Conservation (phyloP, 2,113 vertebrate genomes). For the Elephantulus edwardii region DNA sequence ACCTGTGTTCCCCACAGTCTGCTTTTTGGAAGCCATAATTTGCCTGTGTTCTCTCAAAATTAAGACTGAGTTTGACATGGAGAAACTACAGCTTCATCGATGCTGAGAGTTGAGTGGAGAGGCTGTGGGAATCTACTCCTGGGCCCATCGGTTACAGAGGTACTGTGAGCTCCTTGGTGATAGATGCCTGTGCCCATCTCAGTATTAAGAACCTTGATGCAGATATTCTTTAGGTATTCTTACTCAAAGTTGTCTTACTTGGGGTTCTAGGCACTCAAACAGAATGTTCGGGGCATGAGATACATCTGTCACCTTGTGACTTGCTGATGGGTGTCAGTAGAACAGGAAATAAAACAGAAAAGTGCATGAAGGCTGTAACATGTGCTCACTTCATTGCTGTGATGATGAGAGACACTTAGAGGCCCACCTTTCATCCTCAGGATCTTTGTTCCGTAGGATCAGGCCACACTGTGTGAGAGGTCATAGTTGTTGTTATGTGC, state of each 20-base stretch:
- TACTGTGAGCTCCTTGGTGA: fast-evolving
- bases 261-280: not conserved
- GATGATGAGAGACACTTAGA: not conserved
- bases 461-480: fast-evolving
- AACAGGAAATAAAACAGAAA: too few relatives aligned
- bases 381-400: fast-evolving
- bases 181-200: fast-evolving
- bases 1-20: not conserved
- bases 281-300: not conserved
- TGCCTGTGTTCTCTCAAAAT: not conserved
- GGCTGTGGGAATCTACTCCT: not conserved
- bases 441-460: not conserved
- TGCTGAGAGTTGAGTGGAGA: not conserved
- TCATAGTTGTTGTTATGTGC: too few relatives aligned
- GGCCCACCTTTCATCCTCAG: not conserved
- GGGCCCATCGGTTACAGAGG: not conserved
- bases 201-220: not conserved
- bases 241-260: fast-evolving
- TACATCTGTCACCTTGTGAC: not conserved
- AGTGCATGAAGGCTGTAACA: fast-evolving
- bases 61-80: too few relatives aligned
- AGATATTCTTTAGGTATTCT: fast-evolving
- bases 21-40: not conserved
- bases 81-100: too few relatives aligned
- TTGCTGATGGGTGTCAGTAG: not conserved